Evolutionary conservation across 92 coral and sea anemone species (phyloP).

Genomic region (Micromussa lordhowensis): DNA sequence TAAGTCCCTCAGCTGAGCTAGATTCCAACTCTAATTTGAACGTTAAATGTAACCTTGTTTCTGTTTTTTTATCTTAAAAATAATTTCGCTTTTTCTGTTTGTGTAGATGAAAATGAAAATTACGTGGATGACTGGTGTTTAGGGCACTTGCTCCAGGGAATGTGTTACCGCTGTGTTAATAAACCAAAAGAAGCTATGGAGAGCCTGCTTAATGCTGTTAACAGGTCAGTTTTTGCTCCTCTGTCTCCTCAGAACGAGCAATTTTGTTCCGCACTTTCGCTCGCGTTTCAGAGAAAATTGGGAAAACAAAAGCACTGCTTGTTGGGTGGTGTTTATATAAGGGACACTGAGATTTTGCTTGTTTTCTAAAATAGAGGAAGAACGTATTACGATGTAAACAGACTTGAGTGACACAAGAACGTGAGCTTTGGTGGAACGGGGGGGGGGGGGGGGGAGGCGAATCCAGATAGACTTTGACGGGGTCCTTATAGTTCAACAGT

Average conservation of each 20-base stretch:
- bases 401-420: too few species aligned
- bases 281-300: background rate
- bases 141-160: constrained; percentile 87
- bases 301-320: background rate
- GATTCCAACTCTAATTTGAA: background rate
- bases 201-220: constrained; percentile 71
- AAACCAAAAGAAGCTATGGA: constrained; percentile 74
- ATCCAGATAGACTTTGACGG: too few species aligned
- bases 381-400: too few species aligned
- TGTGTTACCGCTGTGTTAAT: constrained; percentile 86
- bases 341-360: background rate
- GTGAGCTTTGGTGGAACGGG: too few species aligned
- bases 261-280: background rate
- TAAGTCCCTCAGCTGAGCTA: background rate
- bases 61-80: too few species aligned
- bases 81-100: background rate
- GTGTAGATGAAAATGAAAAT: constrained; percentile 40
- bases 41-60: background rate
- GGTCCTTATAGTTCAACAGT: too few species aligned
- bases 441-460: too few species aligned
- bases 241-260: background rate
- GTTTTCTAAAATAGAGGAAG: too few species aligned
- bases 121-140: constrained; percentile 94
- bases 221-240: constrained; percentile 39
- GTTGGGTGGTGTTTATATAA: background rate